phyloP scores from a whole-genome alignment of 1,140 invertebrate genomes.

The Arctopsyche grandis region DNA sequence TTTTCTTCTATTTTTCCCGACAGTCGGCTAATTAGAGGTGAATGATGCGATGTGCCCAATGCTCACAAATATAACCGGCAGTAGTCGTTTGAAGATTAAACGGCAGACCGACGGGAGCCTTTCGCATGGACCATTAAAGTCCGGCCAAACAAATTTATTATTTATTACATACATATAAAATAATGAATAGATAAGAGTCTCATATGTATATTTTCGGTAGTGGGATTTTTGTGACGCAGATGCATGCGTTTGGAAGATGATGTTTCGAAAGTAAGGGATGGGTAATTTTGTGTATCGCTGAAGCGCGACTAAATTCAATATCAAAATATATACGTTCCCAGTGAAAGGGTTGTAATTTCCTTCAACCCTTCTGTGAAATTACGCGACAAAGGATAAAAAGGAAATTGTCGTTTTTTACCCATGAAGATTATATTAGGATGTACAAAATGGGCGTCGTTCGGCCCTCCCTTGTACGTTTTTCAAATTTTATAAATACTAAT shows the following conservation, averaged over 20 bases:
- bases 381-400: slow-evolving; percentile 21
- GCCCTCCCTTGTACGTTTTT: neutral
- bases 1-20: neutral
- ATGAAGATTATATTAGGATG: neutral
- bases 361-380: slow-evolving; percentile 1
- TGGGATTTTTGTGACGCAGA: too few relatives aligned
- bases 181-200: too few relatives aligned
- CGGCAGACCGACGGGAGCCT: too few relatives aligned
- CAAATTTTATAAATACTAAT: neutral
- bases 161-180: too few relatives aligned
- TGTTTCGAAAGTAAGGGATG: too few relatives aligned
- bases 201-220: too few relatives aligned
- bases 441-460: neutral
- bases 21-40: neutral
- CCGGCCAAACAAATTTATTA: too few relatives aligned
- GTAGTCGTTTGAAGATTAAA: neutral
- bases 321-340: slow-evolving; percentile 5
- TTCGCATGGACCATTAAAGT: too few relatives aligned
- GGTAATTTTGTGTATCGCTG: too few relatives aligned
- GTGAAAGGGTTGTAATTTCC: slow-evolving; percentile 27
- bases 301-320: neutral
- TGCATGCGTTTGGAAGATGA: too few relatives aligned
- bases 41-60: neutral
- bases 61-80: neutral
- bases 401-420: slow-evolving; percentile 21